phyloP scores from a whole-genome alignment of 2,888 invertebrate species.

The Plagiodera versicolora region DNA sequence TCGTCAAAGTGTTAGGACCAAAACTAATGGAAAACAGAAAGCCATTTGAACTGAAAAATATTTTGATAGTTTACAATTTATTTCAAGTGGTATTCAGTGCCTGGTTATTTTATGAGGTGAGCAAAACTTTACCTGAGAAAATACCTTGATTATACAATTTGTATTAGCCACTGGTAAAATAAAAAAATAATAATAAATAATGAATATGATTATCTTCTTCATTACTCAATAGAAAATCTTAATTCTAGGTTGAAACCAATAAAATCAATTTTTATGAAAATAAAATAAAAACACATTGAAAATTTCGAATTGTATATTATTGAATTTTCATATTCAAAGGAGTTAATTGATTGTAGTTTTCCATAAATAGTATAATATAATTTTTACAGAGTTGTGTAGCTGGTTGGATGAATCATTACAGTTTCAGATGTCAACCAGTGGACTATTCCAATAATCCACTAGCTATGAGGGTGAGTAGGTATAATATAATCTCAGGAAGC shows the following conservation, averaged over 20 bases:
- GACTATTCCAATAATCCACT: slow-evolving; percentile 71
- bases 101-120: slow-evolving; percentile 92
- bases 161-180: too few relatives aligned
- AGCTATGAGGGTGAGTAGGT: slow-evolving; percentile 71
- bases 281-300: background rate
- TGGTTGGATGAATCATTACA: slow-evolving; percentile 77
- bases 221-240: too few relatives aligned
- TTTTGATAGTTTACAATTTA: slow-evolving; percentile 85
- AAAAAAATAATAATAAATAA: too few relatives aligned
- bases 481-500: too few relatives aligned
- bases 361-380: background rate
- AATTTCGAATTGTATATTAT: background rate
- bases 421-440: slow-evolving; percentile 76
- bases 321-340: background rate
- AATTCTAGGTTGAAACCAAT: too few relatives aligned
- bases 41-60: slow-evolving; percentile 77
- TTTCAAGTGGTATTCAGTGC: slow-evolving; percentile 87
- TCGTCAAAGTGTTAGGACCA: slow-evolving; percentile 81
- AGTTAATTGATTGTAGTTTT: background rate
- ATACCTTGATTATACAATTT: too few relatives aligned
- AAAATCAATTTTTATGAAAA: too few relatives aligned
- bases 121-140: slow-evolving; percentile 33
- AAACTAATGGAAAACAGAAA: slow-evolving; percentile 87
- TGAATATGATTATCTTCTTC: too few relatives aligned
- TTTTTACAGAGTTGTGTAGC: slow-evolving; percentile 45